Evolutionary conservation across 2,113 vertebrate species (phyloP).

Genomic region (Xyrauchen texanus): DNA sequence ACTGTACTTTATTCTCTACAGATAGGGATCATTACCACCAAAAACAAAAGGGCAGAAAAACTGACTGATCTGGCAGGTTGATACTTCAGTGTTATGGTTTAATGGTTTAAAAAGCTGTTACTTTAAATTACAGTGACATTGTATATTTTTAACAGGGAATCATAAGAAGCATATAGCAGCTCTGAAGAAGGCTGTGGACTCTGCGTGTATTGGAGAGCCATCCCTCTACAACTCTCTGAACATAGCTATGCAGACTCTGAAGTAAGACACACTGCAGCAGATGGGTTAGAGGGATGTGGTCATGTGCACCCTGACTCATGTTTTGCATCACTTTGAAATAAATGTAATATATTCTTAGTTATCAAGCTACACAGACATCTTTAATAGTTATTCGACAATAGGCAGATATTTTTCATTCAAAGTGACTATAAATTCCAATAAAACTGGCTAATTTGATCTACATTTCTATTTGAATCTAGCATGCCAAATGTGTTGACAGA

Average conservation of each 20-base stretch:
- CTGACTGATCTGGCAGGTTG: slow-evolving; percentile 95
- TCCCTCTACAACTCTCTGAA: slow-evolving; percentile 94
- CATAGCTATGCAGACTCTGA: slow-evolving; percentile 89
- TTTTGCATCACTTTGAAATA: background rate
- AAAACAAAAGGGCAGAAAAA: slow-evolving; percentile 95
- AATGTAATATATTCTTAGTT: no score
- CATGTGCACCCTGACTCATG: background rate
- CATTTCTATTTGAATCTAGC: no score
- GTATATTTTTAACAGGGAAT: slow-evolving; percentile 77
- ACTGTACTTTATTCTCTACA: slow-evolving; percentile 57
- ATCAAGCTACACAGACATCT: no score
- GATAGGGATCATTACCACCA: slow-evolving; percentile 93
- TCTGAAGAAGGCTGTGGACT: slow-evolving; percentile 89
- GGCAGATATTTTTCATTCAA: no score
- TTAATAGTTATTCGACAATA: no score
- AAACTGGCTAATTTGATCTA: no score
- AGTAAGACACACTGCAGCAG: slow-evolving; percentile 75
- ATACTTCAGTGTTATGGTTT: background rate
- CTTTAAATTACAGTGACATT: background rate
- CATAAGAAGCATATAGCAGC: slow-evolving; percentile 85
- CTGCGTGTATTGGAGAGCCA: slow-evolving; percentile 88
- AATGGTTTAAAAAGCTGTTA: background rate
- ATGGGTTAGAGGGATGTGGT: background rate
- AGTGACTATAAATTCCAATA: no score
- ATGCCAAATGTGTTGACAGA: background rate